Base-by-base conservation (phyloP, 2,888 invertebrate species). In the Microctonus brassicae region DNA sequence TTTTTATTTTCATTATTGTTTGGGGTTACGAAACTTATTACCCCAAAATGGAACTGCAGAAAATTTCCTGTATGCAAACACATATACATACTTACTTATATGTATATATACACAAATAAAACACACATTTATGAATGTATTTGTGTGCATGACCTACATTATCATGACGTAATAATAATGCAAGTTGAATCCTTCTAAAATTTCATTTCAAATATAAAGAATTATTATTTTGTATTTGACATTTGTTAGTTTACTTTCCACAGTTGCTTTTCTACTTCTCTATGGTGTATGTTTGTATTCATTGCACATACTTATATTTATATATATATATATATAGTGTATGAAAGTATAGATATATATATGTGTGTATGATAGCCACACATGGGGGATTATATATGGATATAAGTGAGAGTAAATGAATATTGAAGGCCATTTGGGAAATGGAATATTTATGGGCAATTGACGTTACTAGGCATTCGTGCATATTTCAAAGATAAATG, bases 371-470 rank as follows among this genome's bases (percentile, higher is more conserved):
- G 17, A 47, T 47, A 17, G 6, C 17, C 20, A 4, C 47, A 17
- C 17, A 47, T 47, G 47, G 17, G 47, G 17, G 17, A 17, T 55
- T 55, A 55, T 58, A 33, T 58, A 34, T 42, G 39, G 33, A 42
- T 24, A 42, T 42, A 24, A 24, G 42, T 62, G 26, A 26, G n/a
- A 10, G 24, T 24, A 29, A 64, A 64, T 64, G 63, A 64, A 64
- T 64, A 64, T 64, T 52, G 63, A 64, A 64, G 26, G 33, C 63
- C 47, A 13, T 52, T 64, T 47, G 63, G 39, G 33, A 52, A 62
- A 42, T 58, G 13, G 58, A 58, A 58, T 58, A 58, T 58, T 58
- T 58, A 58, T 58, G 33, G 26, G 58, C 33, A 58, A 33, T 58
- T 58, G 58, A 58, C 20, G 58, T 58, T 29, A n/a, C 17, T 29